phyloP scores from a whole-genome alignment of 53 echinoderm and acorn worm species.

The Paelopatides confundens region DNA sequence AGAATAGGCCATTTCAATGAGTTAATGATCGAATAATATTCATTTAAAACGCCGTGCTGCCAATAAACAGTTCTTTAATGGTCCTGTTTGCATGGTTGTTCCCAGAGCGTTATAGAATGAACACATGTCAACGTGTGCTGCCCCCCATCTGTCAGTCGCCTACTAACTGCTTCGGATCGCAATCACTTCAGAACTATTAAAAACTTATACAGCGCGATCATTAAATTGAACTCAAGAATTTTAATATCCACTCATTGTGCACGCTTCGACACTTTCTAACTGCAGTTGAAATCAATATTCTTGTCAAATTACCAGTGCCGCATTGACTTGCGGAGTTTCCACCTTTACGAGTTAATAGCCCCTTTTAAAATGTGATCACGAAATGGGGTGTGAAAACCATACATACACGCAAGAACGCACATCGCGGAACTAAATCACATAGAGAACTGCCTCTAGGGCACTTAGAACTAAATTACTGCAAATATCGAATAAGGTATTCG shows the following conservation, averaged over 20 bases:
- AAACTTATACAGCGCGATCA: conserved; percentile 43
- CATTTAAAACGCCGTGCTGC: conserved; percentile 37
- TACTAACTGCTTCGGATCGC: not conserved
- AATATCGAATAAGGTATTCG: conserved; percentile 19
- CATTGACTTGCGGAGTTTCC: conserved; percentile 32
- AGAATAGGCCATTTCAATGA: conserved; percentile 33
- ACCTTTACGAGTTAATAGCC: conserved; percentile 40
- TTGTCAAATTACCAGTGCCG: conserved; percentile 41
- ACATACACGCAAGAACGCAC: conserved; percentile 30
- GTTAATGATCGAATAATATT: conserved; percentile 36
- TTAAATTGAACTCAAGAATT: conserved; percentile 45
- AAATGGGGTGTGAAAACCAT: conserved; percentile 20
- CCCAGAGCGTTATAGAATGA: conserved; percentile 9
- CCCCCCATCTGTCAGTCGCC: conserved; percentile 30
- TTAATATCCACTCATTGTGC: conserved; percentile 41
- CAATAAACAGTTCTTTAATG: conserved; percentile 39
- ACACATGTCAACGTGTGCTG: conserved; percentile 16
- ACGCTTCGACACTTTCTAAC: conserved; percentile 40
- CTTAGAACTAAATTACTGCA: conserved; percentile 32
- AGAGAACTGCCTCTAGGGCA: conserved; percentile 29
- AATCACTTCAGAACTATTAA: conserved; percentile 38
- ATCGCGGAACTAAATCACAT: conserved; percentile 36
- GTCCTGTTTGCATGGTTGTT: conserved; percentile 9
- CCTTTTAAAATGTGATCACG: conserved; percentile 2
- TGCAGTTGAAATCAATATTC: conserved; percentile 36